Evolutionary conservation across 1,140 invertebrate species (phyloP), one percentile per base, ranked within the genome.

Genomic region (Subanguina moxae): DNA sequence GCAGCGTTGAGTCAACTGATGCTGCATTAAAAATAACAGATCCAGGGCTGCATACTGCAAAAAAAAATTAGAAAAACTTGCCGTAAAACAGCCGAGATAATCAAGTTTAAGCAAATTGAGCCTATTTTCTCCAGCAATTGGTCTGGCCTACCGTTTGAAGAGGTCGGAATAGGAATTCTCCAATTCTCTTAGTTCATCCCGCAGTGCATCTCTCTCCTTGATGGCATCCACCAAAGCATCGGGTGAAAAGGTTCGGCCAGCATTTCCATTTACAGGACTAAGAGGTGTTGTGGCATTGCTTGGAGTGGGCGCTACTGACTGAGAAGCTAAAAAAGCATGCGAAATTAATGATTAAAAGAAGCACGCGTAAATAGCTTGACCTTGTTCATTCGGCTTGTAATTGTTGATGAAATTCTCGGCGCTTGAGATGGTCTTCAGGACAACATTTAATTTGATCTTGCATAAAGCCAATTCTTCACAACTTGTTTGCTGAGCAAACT

Each of bases 361-460:
- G 3, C 32, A n/a, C n/a, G n/a, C n/a, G n/a, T n/a, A 15, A 52
- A 52, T 61, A 23, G 13, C 3, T 13, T 13, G 13, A 30, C 58
- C 27, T 7, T 21, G 28, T 61, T 61, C 58, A n/a, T 19, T 28
- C 27, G 58, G 28, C 27, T 61, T 30, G n/a, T 61, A 61, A 43
- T 13, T 61, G 3, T 61, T 21, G 1, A 61, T 21, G 21, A 61
- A 61, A 32, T 61, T 61, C 21, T 30, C 58, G 1, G 58, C 28
- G 58, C 38, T 43, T 61, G 58, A 19, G 13, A 61, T 21, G 8
- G 58, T 61, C 28, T 43, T 61, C 30, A 46, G 23, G 17, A 46
- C 58, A 25, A 48, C 32, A 19, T 68, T 69, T 17, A 70, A 43
- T 30, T 70, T 70, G 38, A 70, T 58, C 19, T 66, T 70, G 62